Evolutionary conservation across 2,113 vertebrate genomes (phyloP).

Genomic region (Catagonus wagneri): DNA sequence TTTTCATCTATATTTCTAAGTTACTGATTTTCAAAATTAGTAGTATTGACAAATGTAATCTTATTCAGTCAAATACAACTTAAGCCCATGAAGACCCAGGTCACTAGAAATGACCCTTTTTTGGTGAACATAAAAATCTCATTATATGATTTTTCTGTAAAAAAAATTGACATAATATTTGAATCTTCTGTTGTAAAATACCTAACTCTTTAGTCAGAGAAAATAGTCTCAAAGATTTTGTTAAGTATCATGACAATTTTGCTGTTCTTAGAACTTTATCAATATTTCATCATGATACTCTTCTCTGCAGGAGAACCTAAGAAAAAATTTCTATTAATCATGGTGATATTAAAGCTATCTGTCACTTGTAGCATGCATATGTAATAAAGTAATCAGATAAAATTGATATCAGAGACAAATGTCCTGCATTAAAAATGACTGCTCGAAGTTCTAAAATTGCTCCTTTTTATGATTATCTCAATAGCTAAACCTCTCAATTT

Average conservation of each 20-base stretch:
- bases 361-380: constrained; percentile 64
- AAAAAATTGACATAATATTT: neutral
- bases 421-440: constrained; percentile 60
- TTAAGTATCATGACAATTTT: constrained; percentile 28
- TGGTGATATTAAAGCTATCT: constrained; percentile 69
- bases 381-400: constrained; percentile 68
- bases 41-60: constrained; percentile 11
- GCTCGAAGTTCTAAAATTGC: constrained; percentile 41
- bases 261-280: constrained; percentile 18
- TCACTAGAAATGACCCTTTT: neutral
- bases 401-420: constrained; percentile 67
- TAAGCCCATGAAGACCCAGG: neutral
- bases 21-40: neutral
- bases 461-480: constrained; percentile 60
- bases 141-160: neutral
- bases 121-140: neutral
- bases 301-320: constrained; percentile 58
- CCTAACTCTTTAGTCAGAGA: neutral
- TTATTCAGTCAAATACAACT: neutral
- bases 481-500: constrained; percentile 60
- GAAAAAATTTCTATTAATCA: constrained; percentile 67
- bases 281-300: constrained; percentile 68
- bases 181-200: neutral
- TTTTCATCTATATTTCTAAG: constrained; percentile 25
- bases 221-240: constrained; percentile 41